Percentiles rank a stretch among this genome's conserved stretches.
phyloP scores from a whole-genome alignment of 2,888 invertebrate genomes.

The Macrophya annulata region DNA sequence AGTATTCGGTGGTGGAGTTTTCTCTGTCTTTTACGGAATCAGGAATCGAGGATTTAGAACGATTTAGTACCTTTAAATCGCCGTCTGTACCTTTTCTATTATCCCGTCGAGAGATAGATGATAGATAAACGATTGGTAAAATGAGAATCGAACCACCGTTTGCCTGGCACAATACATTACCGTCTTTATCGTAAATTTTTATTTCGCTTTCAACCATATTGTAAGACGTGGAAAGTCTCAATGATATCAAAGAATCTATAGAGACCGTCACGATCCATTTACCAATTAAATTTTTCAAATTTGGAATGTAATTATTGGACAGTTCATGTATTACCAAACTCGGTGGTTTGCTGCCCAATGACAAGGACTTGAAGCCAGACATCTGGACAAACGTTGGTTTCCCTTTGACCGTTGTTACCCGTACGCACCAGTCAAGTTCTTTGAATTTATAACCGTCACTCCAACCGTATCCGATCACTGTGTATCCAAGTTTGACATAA shows the following conservation, averaged over 20 bases:
- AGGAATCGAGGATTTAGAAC: slow-evolving; percentile 5
- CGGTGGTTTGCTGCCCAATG: slow-evolving; percentile 49
- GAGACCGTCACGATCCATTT: slow-evolving; percentile 60
- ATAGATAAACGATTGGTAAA: slow-evolving; percentile 63
- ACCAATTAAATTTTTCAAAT: slow-evolving; percentile 61
- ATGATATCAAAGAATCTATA: slow-evolving; percentile 59
- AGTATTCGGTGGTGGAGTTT: slow-evolving; percentile 56
- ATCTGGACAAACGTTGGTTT: slow-evolving; percentile 62
- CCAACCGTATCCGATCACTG: slow-evolving; percentile 69
- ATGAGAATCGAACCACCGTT: slow-evolving; percentile 62
- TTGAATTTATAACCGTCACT: slow-evolving; percentile 57
- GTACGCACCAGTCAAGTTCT: slow-evolving; percentile 68
- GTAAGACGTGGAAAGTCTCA: slow-evolving; percentile 65
- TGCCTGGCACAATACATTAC: slow-evolving; percentile 56
- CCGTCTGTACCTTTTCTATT: background rate
- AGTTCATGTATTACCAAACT: slow-evolving; percentile 62
- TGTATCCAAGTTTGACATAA: slow-evolving; percentile 65
- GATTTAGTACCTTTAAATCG: background rate
- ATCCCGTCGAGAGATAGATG: background rate
- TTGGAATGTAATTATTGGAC: slow-evolving; percentile 66
- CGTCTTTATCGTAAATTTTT: slow-evolving; percentile 58
- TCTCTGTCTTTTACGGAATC: background rate
- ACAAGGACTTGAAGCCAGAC: slow-evolving; percentile 34
- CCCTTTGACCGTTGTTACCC: slow-evolving; percentile 66
- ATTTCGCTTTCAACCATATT: slow-evolving; percentile 61